Percentiles rank a stretch among this genome's conserved stretches.
Conservation (phyloP, 2,113 vertebrate species). For the Spea bombifrons region DNA sequence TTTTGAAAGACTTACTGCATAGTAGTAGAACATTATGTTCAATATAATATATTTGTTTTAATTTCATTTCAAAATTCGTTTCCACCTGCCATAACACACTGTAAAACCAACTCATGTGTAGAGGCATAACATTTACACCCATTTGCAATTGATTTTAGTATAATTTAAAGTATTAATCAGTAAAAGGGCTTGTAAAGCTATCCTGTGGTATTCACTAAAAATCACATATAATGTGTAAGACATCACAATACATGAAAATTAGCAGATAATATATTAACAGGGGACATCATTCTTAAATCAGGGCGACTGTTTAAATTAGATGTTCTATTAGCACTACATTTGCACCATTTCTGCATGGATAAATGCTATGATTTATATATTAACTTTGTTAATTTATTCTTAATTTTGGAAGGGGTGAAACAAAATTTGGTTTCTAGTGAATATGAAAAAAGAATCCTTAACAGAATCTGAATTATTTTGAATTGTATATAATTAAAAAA, state of each 20-base stretch:
- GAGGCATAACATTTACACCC: background rate
- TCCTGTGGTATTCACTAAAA: conserved; percentile 12
- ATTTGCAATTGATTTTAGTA: background rate
- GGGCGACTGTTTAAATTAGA: conserved; percentile 44
- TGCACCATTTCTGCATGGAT: conserved; percentile 38
- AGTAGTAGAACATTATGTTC: too few species aligned
- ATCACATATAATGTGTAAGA: conserved; percentile 23
- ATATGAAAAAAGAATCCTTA: conserved; percentile 20
- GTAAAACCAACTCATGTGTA: background rate
- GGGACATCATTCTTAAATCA: conserved; percentile 38
- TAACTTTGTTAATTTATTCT: conserved; percentile 45
- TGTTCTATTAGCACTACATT: conserved; percentile 41
- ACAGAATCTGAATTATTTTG: conserved; percentile 14
- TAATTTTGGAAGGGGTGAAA: conserved; percentile 31
- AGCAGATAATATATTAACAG: conserved; percentile 34
- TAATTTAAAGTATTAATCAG: background rate
- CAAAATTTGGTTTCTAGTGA: conserved; percentile 23
- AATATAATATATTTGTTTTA: too few species aligned
- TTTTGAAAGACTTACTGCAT: too few species aligned
- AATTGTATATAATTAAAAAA: background rate
- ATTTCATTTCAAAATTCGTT: too few species aligned
- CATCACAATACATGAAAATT: conserved; percentile 34
- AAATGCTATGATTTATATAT: conserved; percentile 40
- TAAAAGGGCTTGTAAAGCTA: background rate
- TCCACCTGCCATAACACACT: too few species aligned